phyloP scores from a whole-genome alignment of 2,113 vertebrate species.

The Macquaria ambigua region DNA sequence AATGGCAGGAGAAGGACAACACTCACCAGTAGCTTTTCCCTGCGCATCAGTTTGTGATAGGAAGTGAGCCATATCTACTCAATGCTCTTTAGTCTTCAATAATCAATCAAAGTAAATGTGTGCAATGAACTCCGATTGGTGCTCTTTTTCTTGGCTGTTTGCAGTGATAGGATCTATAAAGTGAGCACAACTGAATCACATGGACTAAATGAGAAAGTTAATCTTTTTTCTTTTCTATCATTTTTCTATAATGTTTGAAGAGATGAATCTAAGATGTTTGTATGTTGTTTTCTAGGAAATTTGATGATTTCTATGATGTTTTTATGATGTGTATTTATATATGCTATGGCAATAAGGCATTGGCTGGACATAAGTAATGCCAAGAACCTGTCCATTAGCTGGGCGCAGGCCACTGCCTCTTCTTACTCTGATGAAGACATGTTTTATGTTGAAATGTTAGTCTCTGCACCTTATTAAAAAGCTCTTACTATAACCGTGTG shows the following conservation, averaged over 20 bases:
- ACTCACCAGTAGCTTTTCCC: no score
- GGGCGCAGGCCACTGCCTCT: neutral
- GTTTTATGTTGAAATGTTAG: neutral
- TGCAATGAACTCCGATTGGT: no score
- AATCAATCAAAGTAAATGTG: no score
- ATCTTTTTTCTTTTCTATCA: no score
- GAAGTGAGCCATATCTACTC: no score
- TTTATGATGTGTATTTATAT: neutral
- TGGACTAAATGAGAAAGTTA: neutral
- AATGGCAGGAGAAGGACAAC: neutral
- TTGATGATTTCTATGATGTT: neutral
- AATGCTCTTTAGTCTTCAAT: no score
- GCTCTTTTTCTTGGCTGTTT: no score
- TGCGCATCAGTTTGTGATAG: no score
- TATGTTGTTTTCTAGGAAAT: neutral
- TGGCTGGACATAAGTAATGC: neutral
- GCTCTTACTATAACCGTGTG: neutral
- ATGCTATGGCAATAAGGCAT: neutral
- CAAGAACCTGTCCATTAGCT: constrained; percentile 1
- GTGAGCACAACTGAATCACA: neutral
- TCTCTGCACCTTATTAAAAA: constrained; percentile 23
- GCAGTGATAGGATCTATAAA: no score
- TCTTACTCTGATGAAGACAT: constrained; percentile 6
- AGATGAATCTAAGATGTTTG: neutral
- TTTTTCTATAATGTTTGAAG: neutral